These are phyloP conservation scores for Alitta virens DNA, from an alignment of 2,888 invertebrate genomes.

Conservation along the genomic window DNA sequence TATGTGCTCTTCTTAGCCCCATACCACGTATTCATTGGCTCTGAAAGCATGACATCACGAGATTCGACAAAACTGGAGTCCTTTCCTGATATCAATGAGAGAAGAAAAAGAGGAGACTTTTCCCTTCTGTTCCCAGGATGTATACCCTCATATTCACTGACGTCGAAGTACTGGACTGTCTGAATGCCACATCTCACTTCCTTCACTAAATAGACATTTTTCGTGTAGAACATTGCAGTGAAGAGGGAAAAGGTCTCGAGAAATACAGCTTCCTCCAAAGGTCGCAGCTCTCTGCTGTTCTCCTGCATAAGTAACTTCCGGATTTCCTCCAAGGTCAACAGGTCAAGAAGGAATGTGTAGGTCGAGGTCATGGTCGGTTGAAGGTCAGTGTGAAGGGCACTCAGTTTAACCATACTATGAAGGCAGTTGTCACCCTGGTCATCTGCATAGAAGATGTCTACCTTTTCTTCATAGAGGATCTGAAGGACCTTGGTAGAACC, in stretches of 20 bases:
- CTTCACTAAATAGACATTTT: conserved; percentile 10
- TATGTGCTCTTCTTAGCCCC: neutral
- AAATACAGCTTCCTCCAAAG: conserved; percentile 16
- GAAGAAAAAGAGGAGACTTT: conserved; percentile 3
- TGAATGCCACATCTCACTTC: neutral
- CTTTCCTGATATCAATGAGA: neutral
- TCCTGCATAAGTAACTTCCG: conserved; percentile 3
- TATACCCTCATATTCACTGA: conserved; percentile 16
- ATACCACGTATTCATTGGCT: conserved; percentile 1
- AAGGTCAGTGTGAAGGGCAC: too few relatives aligned
- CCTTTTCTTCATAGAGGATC: too few relatives aligned
- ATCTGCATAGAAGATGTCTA: too few relatives aligned
- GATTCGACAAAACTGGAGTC: neutral
- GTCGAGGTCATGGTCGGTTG: neutral
- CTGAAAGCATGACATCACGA: neutral
- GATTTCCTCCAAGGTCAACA: neutral
- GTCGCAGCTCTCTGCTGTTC: conserved; percentile 6
- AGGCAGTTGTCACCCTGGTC: too few relatives aligned
- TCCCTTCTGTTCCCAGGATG: neutral
- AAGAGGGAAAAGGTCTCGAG: conserved; percentile 1
- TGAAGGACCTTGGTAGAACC: too few relatives aligned
- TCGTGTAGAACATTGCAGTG: conserved; percentile 12
- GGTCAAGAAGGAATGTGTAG: neutral
- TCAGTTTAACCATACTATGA: too few relatives aligned
- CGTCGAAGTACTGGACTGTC: neutral